Evolutionary conservation across 2,888 invertebrate genomes (phyloP), one percentile per base, ranked within the genome.

Genomic region (Spisula subtruncata): DNA sequence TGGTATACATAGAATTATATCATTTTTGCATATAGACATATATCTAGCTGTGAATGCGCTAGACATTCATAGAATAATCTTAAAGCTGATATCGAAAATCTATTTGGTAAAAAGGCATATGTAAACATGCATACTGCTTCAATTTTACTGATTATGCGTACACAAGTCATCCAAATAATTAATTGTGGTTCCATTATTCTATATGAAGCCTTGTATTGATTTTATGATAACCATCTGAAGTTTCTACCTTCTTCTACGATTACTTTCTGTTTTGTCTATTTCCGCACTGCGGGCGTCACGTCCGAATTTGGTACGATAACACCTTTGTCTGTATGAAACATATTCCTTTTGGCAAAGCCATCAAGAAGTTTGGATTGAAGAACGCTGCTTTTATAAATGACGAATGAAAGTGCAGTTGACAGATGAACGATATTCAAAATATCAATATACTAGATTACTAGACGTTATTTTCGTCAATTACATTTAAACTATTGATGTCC

Each of bases 211-310:
- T 66, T 25, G 25, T 66, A 25, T 66, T 66, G 60, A 66, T 66
- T 66, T 25, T 1, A 25, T n/a, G 25, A 66, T 25, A 66, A 66
- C 25, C n/a, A 66, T 4, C 5, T 8, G 25, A 25, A 25, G 60
- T 25, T 66, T 66, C 25, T 25, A 25, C 60, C 25, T 66, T 66
- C 60, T 66, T n/a, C 41, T 25, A 25, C 6, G 60, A 66, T 66
- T 66, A 25, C 60, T 25, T 25, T 66, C 60, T 66, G n/a, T 1
- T 66, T 66, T 66, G 60, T 66, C 60, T 66, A 66, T 66, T 66
- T 66, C 60, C 60, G 60, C 60, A 66, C 60, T 25, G 60, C 60
- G 25, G 60, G 60, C 60, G 25, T 25, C 25, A 66, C 60, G 60
- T 66, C 60, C 25, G 25, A 66, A 66, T 66, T 66, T 66, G n/a